Evolutionary conservation across 2,113 vertebrate species (phyloP), one percentile per base, ranked within the genome.

Genomic region (Solea senegalensis): DNA sequence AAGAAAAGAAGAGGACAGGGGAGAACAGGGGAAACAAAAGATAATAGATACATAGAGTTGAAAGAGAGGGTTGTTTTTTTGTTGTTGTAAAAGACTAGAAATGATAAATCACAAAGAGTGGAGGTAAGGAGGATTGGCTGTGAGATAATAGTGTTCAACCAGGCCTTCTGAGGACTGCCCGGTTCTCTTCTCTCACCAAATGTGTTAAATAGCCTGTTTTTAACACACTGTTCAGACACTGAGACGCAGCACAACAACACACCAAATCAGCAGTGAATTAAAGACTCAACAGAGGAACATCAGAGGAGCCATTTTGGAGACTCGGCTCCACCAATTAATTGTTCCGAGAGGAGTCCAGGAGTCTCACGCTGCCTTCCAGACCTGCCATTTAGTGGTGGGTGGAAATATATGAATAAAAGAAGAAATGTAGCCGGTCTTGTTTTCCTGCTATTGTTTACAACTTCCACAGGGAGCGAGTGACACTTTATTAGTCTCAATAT

Each of bases 211-310:
- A 77, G 83, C 52, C 85, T 76, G 74, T 86, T 83, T 21, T 86
- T 84, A 83, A 86, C 89, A 84, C 88, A 77, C 72, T 74, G 68
- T 65, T 86, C 80, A 84, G 80, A 83, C 67, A 53, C 76, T 60
- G 68, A 80, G 75, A 66, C 71, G 5, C 34, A 34, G 34, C 72
- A 73, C 76, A 79, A 74, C 84, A 85, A 92, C 86, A 85, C 75
- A 85, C 72, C 81, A 61, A 85, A 87, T 88, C 83, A 86, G 74
- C 72, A 76, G 80, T 71, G 81, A 75, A 85, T 88, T 82, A 85
- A 82, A 87, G 80, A 64, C 80, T 84, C 86, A 69, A 48, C 66
- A 44, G 72, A 74, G 63, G 43, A 70, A 76, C 84, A 82, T 85
- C 69, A 77, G 83, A 80, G 59, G 84, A 77, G 85, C 73, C 63